These are phyloP conservation scores for Rhyacophila evoluta DNA, from an alignment of 2,888 invertebrate genomes.

Conservation along the genomic window DNA sequence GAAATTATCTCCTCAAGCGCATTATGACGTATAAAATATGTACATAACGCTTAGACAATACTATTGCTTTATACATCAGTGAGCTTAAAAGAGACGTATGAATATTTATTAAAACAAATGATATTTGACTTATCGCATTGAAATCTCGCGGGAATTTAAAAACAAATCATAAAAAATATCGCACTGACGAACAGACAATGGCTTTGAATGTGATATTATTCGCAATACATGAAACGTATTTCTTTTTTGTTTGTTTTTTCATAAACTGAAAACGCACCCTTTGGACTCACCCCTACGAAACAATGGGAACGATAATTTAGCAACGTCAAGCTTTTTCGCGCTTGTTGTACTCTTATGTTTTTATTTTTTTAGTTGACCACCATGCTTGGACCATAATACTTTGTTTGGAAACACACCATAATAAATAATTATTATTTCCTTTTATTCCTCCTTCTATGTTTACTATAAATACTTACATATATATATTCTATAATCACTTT, in stretches of 20 bases:
- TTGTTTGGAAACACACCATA: too few relatives aligned
- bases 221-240: neutral
- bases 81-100: neutral
- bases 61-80: neutral
- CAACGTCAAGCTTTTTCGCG: neutral
- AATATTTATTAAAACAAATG: constrained; percentile 1
- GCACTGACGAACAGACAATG: neutral
- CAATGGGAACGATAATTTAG: constrained; percentile 7
- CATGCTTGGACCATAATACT: too few relatives aligned
- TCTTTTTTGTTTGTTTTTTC: neutral
- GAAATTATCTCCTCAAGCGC: too few relatives aligned
- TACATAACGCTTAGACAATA: too few relatives aligned
- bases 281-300: neutral
- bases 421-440: too few relatives aligned
- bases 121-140: neutral
- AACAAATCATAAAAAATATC: neutral
- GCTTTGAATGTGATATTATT: neutral
- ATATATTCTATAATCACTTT: too few relatives aligned
- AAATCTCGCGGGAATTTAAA: neutral
- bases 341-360: neutral
- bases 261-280: constrained; percentile 9
- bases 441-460: too few relatives aligned
- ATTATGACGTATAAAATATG: too few relatives aligned
- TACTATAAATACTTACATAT: too few relatives aligned
- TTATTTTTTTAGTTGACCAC: neutral